Conservation (phyloP, 1,140 invertebrate species). For the Steinernema feltiae region DNA sequence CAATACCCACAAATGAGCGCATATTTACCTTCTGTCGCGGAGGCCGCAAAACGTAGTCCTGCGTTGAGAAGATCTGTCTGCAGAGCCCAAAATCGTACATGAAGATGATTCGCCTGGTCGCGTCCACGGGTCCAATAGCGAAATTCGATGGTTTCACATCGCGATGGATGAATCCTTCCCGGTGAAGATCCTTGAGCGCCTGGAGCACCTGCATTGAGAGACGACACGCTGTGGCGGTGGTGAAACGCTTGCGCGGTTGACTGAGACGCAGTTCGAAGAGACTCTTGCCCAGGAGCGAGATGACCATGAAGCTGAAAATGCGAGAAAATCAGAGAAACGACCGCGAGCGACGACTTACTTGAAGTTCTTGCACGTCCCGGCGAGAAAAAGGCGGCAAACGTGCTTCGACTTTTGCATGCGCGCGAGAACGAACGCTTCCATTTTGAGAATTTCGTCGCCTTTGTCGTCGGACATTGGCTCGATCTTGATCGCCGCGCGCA, state of each 20-base stretch:
- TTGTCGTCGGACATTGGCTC: conserved; percentile 42
- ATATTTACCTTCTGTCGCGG: too few species aligned
- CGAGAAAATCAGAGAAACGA: too few species aligned
- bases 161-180: neutral
- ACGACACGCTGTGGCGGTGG: too few species aligned
- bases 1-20: too few species aligned
- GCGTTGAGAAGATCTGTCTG: conserved; percentile 39
- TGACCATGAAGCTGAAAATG: conserved; percentile 43
- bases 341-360: too few species aligned
- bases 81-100: conserved; percentile 50
- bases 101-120: conserved; percentile 21
- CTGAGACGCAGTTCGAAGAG: conserved; percentile 43
- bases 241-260: too few species aligned
- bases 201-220: too few species aligned
- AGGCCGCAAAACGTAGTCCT: conserved; percentile 19
- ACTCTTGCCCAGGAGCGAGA: conserved; percentile 44
- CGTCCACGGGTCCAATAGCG: conserved; percentile 32
- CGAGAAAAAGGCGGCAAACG: conserved; percentile 31
- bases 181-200: too few species aligned
- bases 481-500: conserved; percentile 36
- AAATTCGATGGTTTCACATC: conserved; percentile 51
- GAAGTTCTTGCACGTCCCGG: conserved; percentile 38
- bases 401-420: conserved; percentile 45
- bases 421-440: conserved; percentile 45
- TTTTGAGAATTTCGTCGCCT: conserved; percentile 45